A percentile compares a stretch with the other conserved stretches of the same genome.
phyloP scores from a whole-genome alignment of 2,113 vertebrate genomes.

The Hippocampus guttulatus region DNA sequence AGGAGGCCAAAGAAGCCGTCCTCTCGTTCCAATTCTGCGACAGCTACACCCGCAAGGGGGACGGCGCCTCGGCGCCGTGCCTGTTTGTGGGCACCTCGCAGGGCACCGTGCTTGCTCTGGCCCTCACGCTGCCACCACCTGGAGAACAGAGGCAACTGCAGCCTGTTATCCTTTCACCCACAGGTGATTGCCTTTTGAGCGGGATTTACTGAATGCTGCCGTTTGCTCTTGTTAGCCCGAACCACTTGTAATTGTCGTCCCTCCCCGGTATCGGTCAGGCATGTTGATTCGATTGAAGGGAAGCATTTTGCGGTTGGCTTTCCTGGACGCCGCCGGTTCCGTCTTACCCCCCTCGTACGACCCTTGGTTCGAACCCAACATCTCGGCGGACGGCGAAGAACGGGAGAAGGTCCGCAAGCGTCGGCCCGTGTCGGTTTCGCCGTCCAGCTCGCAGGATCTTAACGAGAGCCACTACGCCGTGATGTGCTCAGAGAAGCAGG shows the following conservation, averaged over 20 bases:
- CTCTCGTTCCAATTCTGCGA: constrained; percentile 91
- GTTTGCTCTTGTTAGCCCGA: neutral
- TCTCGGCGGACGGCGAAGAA: constrained; percentile 89
- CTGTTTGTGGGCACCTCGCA: constrained; percentile 92
- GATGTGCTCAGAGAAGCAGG: constrained; percentile 98
- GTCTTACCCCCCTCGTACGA: constrained; percentile 81
- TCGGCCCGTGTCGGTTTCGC: constrained; percentile 91
- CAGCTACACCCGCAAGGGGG: constrained; percentile 86
- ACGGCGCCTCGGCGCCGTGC: constrained; percentile 79
- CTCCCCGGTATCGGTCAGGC: constrained; percentile 67
- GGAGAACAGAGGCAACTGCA: constrained; percentile 94
- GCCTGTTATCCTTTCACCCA: constrained; percentile 92
- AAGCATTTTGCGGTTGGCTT: constrained; percentile 86
- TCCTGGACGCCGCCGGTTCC: constrained; percentile 86
- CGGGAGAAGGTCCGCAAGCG: constrained; percentile 86
- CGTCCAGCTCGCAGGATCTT: constrained; percentile 93
- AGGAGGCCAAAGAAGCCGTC: constrained; percentile 90
- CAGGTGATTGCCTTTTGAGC: constrained; percentile 69
- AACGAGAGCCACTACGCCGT: constrained; percentile 92
- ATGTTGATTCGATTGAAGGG: constrained; percentile 91
- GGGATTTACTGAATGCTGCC: neutral
- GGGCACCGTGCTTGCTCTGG: constrained; percentile 86
- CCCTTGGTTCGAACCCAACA: constrained; percentile 87
- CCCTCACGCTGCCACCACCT: constrained; percentile 85
- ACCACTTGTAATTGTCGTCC: constrained; percentile 33